Base-by-base conservation (phyloP, 1,140 invertebrate species). In the Drosophila busckii region DNA sequence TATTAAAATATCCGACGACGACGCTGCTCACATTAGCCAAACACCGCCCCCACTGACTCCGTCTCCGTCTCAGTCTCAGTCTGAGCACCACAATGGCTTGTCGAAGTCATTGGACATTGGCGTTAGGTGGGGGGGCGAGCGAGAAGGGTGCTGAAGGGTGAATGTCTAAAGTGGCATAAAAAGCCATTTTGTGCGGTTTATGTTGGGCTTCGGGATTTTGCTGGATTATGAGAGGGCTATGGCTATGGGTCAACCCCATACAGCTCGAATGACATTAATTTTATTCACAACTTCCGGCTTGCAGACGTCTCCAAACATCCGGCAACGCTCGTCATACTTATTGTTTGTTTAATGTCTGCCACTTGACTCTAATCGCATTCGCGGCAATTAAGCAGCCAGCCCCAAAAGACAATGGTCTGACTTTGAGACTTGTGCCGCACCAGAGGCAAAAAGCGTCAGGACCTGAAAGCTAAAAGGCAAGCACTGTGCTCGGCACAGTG, bases 311-410 rank as follows among this genome's bases (percentile, higher is more conserved):
- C 46, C 53, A 69, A 80, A 80, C 73, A 80, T 80, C 73, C 73
- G 75, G 75, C n/a, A n/a, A n/a, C n/a, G 48, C 58, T 40, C 67
- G 37, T 82, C 75, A 80, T 80, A 80, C 69, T 82, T 84, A 67
- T 83, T 82, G 76, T 83, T 76, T 70, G 70, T 64, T 40, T 82
- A 83, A 80, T 82, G 76, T 48, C 76, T 70, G 76, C 70, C 62
- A 83, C 76, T 82, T 82, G 75, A 61, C 76, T 63, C 61, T 83
- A 83, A 83, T 83, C 70, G 76, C 75, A 83, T 82, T 83, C 82
- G 65, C 61, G 75, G 70, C 75, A 82, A 82, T 82, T 82, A 82
- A 83, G 70, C 55, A 59, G 55, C 70, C 60, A 20, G 61, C n/a
- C 28, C 44, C 60, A 44, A 64, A 64, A 67, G 53, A 49, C 58